A percentile compares a stretch with the other conserved stretches of the same genome.
Evolutionary conservation across 2,888 invertebrate species (phyloP).

Genomic region (Palloptera scutellata): DNA sequence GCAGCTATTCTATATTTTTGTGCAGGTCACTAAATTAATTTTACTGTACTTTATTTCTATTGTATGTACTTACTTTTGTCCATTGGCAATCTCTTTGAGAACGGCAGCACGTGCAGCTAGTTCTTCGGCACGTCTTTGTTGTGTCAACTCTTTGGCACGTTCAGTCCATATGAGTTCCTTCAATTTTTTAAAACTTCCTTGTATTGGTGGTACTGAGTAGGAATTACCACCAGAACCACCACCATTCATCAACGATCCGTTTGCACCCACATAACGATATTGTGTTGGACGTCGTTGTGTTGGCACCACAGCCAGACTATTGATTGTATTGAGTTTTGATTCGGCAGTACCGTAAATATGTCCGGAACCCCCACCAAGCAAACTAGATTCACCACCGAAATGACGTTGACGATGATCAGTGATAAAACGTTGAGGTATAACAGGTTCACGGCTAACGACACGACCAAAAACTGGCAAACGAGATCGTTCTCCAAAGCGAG

Average conservation of each 20-base stretch:
- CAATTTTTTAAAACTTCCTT: constrained; percentile 74
- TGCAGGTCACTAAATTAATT: no score
- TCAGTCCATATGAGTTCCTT: constrained; percentile 83
- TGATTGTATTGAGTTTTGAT: constrained; percentile 14
- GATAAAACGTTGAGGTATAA: constrained; percentile 40
- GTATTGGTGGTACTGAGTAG: constrained; percentile 18
- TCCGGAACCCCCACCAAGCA: constrained; percentile 20
- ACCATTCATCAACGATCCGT: constrained; percentile 22
- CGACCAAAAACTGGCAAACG: constrained; percentile 75
- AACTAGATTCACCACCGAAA: constrained; percentile 50
- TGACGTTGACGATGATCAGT: constrained; percentile 61
- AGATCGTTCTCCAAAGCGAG: constrained; percentile 58
- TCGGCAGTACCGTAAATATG: constrained; percentile 65
- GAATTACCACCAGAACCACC: constrained; percentile 32
- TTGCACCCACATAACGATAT: constrained; percentile 49
- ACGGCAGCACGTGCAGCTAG: constrained; percentile 71
- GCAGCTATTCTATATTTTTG: no score
- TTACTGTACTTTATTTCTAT: not conserved
- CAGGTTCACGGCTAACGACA: constrained; percentile 75
- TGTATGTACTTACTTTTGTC: constrained; percentile 66
- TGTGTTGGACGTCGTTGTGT: constrained; percentile 47
- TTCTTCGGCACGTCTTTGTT: constrained; percentile 78
- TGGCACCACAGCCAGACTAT: constrained; percentile 39
- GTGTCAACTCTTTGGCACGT: constrained; percentile 77
- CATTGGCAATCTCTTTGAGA: constrained; percentile 71